A percentile compares a stretch with the other conserved stretches of the same genome.
Conservation (phyloP, 2,113 vertebrate species). For the Trachemys scripta region DNA sequence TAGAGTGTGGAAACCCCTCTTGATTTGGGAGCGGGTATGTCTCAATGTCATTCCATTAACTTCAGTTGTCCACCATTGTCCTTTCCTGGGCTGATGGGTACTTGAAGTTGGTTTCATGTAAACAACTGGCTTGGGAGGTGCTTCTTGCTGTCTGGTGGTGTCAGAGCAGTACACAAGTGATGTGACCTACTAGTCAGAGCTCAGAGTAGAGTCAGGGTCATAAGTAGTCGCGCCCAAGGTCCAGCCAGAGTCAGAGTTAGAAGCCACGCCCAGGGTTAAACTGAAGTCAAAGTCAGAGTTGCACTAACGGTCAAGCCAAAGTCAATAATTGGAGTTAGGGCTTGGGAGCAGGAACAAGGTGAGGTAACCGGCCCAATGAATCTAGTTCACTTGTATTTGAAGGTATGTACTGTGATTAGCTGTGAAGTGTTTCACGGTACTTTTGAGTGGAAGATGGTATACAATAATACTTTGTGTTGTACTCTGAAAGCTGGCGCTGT, state of each 20-base stretch:
- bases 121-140: neutral
- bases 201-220: neutral
- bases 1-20: neutral
- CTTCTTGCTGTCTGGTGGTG: neutral
- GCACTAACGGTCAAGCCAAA: neutral
- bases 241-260: neutral
- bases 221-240: neutral
- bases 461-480: slow-evolving; percentile 44
- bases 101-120: neutral
- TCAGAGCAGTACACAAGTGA: neutral
- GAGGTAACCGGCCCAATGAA: neutral
- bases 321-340: neutral
- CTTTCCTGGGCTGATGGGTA: neutral
- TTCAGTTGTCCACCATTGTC: neutral
- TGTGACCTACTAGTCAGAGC: neutral
- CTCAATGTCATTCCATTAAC: neutral
- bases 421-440: slow-evolving; percentile 33
- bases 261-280: neutral
- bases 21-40: neutral
- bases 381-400: slow-evolving; percentile 30
- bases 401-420: slow-evolving; percentile 39
- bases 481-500: neutral
- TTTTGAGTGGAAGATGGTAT: slow-evolving; percentile 21
- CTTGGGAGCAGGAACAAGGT: neutral
- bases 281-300: neutral